Base-by-base conservation (phyloP, 1,140 invertebrate genomes). In the Zophobas morio region DNA sequence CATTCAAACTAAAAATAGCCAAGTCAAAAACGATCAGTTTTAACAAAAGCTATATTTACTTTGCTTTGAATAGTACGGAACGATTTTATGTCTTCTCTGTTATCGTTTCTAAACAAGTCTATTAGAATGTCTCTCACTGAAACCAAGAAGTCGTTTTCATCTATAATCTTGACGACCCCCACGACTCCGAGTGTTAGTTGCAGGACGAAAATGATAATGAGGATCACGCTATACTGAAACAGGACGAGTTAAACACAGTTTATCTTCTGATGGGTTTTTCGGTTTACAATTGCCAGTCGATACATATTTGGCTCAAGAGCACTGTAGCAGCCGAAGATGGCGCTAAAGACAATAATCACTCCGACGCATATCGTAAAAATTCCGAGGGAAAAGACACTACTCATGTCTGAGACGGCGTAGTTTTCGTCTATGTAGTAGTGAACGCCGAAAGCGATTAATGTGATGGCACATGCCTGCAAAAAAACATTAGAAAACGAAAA, bases 391-490 rank as follows among this genome's bases (percentile, higher is more conserved):
- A 40, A 66, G 35, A 42, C 20, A 20, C 20, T 20, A 20, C 20
- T 20, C 20, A 20, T 60, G 35, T 66, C 60, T 66, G 20, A 8
- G 33, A 66, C 39, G 5, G 37, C 60, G 37, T 37, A 1, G 2
- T n/a, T 46, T 66, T 66, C 60, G n/a, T 66, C 6, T 3, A 66
- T 20, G 20, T 42, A 36, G 39, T 66, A 42, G 33, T 42, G 40
- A 8, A 66, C 33, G n/a, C 60, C 60, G 20, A 66, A 66, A 66
- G 20, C 33, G 0, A 66, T 47, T 66, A 66, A 66, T 20, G 42
- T 20, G n/a, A 66, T 4, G 20, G 60, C 60, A 66, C 60, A 66
- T 32, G n/a, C 42, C 60, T 66, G 20, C 6, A 66, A 66, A 32
- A 40, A 20, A 20, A 40, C 42, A 42, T 34, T 8, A 46, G 3